Evolutionary conservation across 1,140 invertebrate genomes (phyloP), one percentile per base, ranked within the genome.

Genomic region (Drusus annulatus): DNA sequence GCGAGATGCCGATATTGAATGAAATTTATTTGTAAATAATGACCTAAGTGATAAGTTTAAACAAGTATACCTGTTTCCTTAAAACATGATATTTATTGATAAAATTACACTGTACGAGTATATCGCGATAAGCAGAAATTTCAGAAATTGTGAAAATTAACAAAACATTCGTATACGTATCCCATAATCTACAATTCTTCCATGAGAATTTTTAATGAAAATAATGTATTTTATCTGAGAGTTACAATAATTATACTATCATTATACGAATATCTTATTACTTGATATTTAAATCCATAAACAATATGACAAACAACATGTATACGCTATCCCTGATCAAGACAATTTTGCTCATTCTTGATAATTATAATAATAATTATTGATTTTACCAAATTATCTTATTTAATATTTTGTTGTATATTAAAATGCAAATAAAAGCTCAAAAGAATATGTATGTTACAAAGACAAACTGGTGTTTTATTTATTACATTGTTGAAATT

Each of bases 361-460:
- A 87, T 86, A 86, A 85, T 87, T 86, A 88, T 88, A 87, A 89
- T 89, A 88, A 90, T 89, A 87, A 89, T 89, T 88, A 90, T 89
- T 90, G 87, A 89, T 90, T 90, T 90, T 90, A 90, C 89, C 88
- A 90, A 90, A 90, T 90, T 89, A 89, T 89, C 88, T 90, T 90
- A 90, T 90, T 90, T 80, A 89, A 90, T 90, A 90, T 90, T 90
- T 90, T 89, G 89, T 90, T 89, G 89, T 90, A 89, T 90, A 90
- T 90, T 89, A 88, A 89, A 90, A 90, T 89, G 89, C 89, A 90
- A 90, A 89, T 90, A 90, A 90, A 90, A 90, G 89, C 89, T 90
- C 89, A 90, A 90, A 90, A 89, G 89, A 90, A 90, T 90, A 90
- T 90, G 89, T 90, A 90, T 90, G 89, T 90, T 90, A 90, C 88